A percentile compares a stretch with the other conserved stretches of the same genome.
These are phyloP conservation scores for Colostygia pectinataria DNA, from an alignment of 2,888 invertebrate species.

Conservation along the genomic window DNA sequence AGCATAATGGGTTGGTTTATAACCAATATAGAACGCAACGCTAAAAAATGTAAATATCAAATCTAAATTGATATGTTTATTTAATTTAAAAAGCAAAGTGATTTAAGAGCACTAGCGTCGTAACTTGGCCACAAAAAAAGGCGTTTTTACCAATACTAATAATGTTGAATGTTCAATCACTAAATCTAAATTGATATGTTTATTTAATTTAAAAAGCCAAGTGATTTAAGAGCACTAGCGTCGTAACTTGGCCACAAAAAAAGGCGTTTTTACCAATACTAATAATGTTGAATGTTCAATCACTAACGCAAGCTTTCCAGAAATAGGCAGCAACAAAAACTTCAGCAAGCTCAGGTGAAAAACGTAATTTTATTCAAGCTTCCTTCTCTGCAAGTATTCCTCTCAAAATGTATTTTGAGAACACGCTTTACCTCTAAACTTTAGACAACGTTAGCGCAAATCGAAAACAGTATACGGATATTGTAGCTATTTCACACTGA, in stretches of 20 bases:
- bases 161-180: not conserved
- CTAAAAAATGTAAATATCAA: too few relatives aligned
- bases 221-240: too few relatives aligned
- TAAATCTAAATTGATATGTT: too few relatives aligned
- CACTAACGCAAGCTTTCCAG: constrained; percentile 1
- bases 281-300: not conserved
- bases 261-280: too few relatives aligned
- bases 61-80: too few relatives aligned
- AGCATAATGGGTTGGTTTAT: too few relatives aligned
- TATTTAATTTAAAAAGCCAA: too few relatives aligned
- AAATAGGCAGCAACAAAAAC: constrained; percentile 1
- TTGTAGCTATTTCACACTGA: constrained; percentile 10
- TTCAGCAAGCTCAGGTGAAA: constrained; percentile 9
- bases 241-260: too few relatives aligned
- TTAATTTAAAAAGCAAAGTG: too few relatives aligned
- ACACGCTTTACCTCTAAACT: constrained; percentile 23
- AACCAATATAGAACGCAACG: too few relatives aligned
- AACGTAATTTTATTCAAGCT: constrained; percentile 20
- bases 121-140: too few relatives aligned
- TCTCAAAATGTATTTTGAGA: constrained; percentile 19
- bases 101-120: too few relatives aligned
- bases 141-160: not conserved
- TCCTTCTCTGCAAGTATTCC: constrained; percentile 15
- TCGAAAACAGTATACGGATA: constrained; percentile 33
- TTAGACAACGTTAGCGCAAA: constrained; percentile 35